Percentiles rank a stretch among this genome's conserved stretches.
Evolutionary conservation across 2,797 vertebrate species (phyloP).

Genomic region (Sparidentex hasta): DNA sequence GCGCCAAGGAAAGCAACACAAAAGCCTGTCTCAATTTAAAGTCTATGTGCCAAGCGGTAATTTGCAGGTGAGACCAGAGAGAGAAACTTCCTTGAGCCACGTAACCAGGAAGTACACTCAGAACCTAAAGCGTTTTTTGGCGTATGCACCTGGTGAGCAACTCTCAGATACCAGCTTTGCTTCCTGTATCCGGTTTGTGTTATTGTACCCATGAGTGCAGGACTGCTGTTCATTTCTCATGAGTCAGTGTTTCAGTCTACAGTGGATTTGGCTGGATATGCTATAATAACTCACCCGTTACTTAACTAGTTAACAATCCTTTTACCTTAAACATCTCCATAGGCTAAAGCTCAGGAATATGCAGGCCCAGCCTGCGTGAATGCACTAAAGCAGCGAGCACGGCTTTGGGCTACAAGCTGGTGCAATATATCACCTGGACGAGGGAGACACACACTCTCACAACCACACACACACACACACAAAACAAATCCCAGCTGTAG

Average conservation of each 20-base stretch:
- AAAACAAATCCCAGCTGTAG: slow-evolving; percentile 39
- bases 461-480: neutral
- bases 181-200: neutral
- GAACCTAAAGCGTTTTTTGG: too few species aligned
- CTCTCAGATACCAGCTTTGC: too few species aligned
- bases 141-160: too few species aligned
- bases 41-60: too few species aligned
- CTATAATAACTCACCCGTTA: neutral
- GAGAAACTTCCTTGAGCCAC: too few species aligned
- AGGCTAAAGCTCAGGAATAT: neutral
- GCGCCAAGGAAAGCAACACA: too few species aligned
- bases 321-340: neutral
- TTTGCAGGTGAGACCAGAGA: too few species aligned
- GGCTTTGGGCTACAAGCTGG: slow-evolving; percentile 41
- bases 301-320: neutral
- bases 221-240: neutral
- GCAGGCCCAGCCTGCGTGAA: slow-evolving; percentile 5
- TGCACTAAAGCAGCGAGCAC: slow-evolving; percentile 15
- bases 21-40: too few species aligned
- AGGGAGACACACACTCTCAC: slow-evolving; percentile 13
- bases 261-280: neutral
- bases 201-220: neutral
- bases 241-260: neutral
- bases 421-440: slow-evolving; percentile 46
- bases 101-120: too few species aligned